These are phyloP conservation scores for Tinea trinotella DNA, from an alignment of 2,888 invertebrate genomes.

Conservation along the genomic window DNA sequence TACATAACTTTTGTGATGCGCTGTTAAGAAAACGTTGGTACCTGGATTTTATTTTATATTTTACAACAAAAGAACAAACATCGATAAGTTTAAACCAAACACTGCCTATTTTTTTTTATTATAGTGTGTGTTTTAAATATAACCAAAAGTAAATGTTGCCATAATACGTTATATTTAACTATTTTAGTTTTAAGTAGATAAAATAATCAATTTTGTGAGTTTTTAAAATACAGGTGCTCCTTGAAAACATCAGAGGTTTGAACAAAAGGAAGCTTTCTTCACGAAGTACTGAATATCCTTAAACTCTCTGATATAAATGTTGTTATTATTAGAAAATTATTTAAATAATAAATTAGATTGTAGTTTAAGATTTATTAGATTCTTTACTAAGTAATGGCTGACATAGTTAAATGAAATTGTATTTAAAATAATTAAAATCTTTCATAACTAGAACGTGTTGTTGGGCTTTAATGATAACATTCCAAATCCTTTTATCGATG, in stretches of 20 bases:
- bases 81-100: not conserved
- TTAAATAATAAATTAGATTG: constrained; percentile 40
- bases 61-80: not conserved
- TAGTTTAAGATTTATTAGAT: constrained; percentile 32
- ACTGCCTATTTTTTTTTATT: not conserved
- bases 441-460: constrained; percentile 27
- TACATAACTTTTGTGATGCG: not conserved
- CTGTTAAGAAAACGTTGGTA: not conserved
- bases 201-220: constrained; percentile 18
- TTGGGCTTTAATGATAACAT: constrained; percentile 44
- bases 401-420: constrained; percentile 20
- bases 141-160: constrained; percentile 61
- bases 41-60: not conserved
- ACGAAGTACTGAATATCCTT: constrained; percentile 35
- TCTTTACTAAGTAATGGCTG: constrained; percentile 30
- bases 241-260: constrained; percentile 49
- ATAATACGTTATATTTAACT: constrained; percentile 48
- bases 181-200: constrained; percentile 26
- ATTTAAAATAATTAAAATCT: not conserved
- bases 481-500: constrained; percentile 31
- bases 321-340: constrained; percentile 40
- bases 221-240: constrained; percentile 54
- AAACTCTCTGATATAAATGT: constrained; percentile 44
- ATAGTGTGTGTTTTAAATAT: not conserved
- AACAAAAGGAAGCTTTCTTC: constrained; percentile 34